A percentile compares a stretch with the other conserved stretches of the same genome.
Evolutionary conservation across 2,888 invertebrate species (phyloP).

Genomic region (Volucella inflata): DNA sequence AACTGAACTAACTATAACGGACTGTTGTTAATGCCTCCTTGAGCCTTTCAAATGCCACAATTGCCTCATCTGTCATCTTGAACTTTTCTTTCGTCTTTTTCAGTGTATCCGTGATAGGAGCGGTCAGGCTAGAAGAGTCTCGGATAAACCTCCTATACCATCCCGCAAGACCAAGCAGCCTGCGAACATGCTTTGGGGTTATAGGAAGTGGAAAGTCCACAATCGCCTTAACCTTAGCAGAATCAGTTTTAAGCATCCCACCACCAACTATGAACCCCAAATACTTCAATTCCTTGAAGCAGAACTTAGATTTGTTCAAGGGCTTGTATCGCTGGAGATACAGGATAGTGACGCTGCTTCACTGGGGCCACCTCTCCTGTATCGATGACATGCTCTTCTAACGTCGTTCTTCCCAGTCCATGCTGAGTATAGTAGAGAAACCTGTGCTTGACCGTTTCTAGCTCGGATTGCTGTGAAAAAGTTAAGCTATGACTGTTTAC

Average conservation of each 20-base stretch:
- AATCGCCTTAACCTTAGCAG: too few relatives aligned
- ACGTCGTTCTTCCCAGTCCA: too few relatives aligned
- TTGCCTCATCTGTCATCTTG: conserved; percentile 36
- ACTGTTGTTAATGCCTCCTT: conserved; percentile 53
- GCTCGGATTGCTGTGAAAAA: too few relatives aligned
- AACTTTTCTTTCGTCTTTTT: conserved; percentile 38
- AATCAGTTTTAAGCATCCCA: too few relatives aligned
- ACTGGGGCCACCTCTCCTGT: too few relatives aligned
- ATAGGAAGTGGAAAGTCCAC: too few relatives aligned
- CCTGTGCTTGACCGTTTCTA: too few relatives aligned
- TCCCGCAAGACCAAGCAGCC: conserved; percentile 63
- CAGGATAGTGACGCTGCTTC: too few relatives aligned
- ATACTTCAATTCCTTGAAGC: conserved; percentile 64
- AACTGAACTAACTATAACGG: conserved; percentile 57
- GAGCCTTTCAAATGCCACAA: conserved; percentile 38
- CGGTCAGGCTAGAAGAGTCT: conserved; percentile 40
- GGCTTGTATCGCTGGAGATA: too few relatives aligned
- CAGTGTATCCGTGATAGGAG: conserved; percentile 48
- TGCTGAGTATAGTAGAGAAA: too few relatives aligned
- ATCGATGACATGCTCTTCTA: background rate
- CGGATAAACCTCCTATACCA: conserved; percentile 66
- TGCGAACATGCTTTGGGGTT: conserved; percentile 49
- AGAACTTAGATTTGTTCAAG: conserved; percentile 39
- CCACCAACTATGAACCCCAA: conserved; percentile 60
- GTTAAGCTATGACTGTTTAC: too few relatives aligned